Evolutionary conservation across 2,113 vertebrate species (phyloP).

Genomic region (Lagopus leucura): DNA sequence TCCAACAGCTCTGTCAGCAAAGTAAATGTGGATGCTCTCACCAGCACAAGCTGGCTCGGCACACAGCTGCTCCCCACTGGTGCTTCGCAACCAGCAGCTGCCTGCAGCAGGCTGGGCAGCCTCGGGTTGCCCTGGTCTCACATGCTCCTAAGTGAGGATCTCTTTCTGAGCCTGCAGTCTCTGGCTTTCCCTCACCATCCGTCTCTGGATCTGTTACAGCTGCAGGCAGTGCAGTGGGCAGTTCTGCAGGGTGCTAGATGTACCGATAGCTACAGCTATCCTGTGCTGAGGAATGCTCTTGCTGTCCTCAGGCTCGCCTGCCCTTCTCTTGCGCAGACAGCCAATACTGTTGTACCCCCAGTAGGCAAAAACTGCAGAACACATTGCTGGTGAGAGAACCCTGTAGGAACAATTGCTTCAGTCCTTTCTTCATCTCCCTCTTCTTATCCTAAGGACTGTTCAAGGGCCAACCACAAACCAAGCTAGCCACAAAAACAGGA

Average conservation of each 20-base stretch:
- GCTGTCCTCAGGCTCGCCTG: background rate
- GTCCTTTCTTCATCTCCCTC: background rate
- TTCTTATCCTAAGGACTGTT: background rate
- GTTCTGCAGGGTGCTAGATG: background rate
- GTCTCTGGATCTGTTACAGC: background rate
- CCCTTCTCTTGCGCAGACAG: background rate
- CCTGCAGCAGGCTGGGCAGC: background rate
- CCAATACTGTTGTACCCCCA: no score
- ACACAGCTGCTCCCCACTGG: background rate
- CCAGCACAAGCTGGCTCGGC: background rate
- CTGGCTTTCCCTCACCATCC: background rate
- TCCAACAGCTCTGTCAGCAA: background rate
- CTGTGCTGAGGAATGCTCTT: background rate
- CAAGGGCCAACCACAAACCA: background rate
- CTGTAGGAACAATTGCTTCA: background rate
- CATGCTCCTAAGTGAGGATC: background rate
- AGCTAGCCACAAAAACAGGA: background rate
- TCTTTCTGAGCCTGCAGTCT: background rate
- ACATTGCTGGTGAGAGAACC: background rate
- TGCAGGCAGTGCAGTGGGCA: background rate
- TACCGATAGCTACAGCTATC: background rate
- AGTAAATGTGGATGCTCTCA: fast-evolving
- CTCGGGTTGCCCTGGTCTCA: background rate
- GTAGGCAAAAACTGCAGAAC: background rate
- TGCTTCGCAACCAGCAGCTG: background rate